phyloP scores from a whole-genome alignment of 2,797 vertebrate genomes.

The Choloepus didactylus region DNA sequence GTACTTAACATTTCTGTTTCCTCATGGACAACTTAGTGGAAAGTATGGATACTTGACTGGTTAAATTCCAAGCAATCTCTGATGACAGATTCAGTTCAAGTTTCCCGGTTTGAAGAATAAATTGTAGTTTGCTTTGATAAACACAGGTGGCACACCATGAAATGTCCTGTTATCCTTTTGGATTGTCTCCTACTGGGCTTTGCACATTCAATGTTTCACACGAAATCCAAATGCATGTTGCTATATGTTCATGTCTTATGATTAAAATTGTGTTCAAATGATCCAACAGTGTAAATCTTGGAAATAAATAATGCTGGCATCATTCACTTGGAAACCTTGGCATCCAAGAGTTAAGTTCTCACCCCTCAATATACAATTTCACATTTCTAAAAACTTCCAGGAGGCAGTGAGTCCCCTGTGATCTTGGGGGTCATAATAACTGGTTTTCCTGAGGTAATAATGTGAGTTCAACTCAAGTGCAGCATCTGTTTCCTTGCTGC shows the following conservation, averaged over 20 bases:
- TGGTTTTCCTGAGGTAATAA: conserved; percentile 97
- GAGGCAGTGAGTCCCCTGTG: conserved; percentile 83
- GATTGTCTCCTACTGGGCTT: conserved; percentile 86
- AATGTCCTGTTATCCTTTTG: conserved; percentile 73
- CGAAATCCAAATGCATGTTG: conserved; percentile 97
- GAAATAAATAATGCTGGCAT: conserved; percentile 93
- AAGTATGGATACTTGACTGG: conserved; percentile 83
- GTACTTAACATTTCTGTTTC: conserved; percentile 95
- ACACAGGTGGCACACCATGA: conserved; percentile 77
- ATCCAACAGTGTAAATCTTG: conserved; percentile 92
- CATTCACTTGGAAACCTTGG: conserved; percentile 88
- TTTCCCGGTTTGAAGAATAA: conserved; percentile 81
- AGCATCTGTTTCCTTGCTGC: conserved; percentile 86
- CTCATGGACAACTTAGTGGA: conserved; percentile 87
- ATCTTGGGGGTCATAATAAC: conserved; percentile 91
- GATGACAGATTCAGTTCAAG: conserved; percentile 82
- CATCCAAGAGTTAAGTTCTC: conserved; percentile 83
- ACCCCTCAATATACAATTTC: conserved; percentile 84
- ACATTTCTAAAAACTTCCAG: conserved; percentile 80
- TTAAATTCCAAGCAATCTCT: conserved; percentile 80
- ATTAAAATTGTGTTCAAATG: conserved; percentile 92
- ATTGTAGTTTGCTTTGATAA: conserved; percentile 55
- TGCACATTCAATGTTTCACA: conserved; percentile 89
- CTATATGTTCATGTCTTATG: conserved; percentile 92
- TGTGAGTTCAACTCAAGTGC: conserved; percentile 92